These are phyloP conservation scores for Idaea dimidiata DNA, from an alignment of 2,888 invertebrate species.

Conservation along the genomic window DNA sequence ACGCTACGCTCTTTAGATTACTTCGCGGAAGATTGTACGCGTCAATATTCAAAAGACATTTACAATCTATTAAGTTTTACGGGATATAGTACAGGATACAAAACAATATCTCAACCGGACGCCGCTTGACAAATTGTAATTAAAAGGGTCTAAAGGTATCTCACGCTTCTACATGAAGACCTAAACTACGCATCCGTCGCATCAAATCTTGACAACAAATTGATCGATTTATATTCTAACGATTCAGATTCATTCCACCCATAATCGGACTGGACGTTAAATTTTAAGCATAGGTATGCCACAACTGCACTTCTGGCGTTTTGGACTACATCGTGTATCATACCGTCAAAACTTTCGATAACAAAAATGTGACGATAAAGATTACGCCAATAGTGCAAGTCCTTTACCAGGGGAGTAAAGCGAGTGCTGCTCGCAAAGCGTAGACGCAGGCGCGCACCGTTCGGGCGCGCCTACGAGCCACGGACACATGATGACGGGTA, in stretches of 20 bases:
- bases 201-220: conserved; percentile 30
- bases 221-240: background rate
- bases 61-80: background rate
- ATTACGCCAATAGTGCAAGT: conserved; percentile 62
- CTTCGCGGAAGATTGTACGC: background rate
- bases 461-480: conserved; percentile 56
- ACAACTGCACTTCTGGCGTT: conserved; percentile 21
- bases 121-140: conserved; percentile 55
- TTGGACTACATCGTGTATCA: background rate
- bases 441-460: conserved; percentile 55
- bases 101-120: conserved; percentile 58
- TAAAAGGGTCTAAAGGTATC: conserved; percentile 21
- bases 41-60: background rate
- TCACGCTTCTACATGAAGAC: conserved; percentile 20
- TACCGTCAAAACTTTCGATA: background rate
- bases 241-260: background rate
- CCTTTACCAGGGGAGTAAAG: conserved; percentile 66
- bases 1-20: background rate
- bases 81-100: background rate
- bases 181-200: conserved; percentile 73
- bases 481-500: conserved; percentile 61
- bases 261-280: conserved; percentile 1
- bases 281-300: conserved; percentile 9
- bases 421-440: conserved; percentile 77
- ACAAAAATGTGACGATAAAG: background rate